Percentiles rank a stretch among this genome's conserved stretches.
phyloP scores from a whole-genome alignment of 2,797 vertebrate genomes.

The Austrolebias charrua region DNA sequence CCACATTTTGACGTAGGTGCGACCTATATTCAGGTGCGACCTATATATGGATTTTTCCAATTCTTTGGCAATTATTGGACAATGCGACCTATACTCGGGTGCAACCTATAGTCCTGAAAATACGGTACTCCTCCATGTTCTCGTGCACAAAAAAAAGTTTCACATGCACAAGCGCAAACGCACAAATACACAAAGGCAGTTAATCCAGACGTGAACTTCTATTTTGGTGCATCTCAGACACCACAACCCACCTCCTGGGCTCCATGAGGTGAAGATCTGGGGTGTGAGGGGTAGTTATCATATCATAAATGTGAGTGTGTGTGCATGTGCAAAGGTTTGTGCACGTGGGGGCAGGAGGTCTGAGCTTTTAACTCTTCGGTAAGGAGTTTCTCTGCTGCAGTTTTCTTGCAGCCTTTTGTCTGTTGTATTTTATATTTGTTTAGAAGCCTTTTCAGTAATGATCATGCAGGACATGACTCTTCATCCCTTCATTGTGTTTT shows the following conservation, averaged over 20 bases:
- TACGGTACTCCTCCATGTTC: constrained; percentile 4
- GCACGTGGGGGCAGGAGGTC: constrained; percentile 37
- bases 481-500: constrained; percentile 5
- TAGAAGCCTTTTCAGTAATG: not conserved
- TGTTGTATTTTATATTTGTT: constrained; percentile 24
- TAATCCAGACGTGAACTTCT: constrained; percentile 49
- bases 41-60: no score
- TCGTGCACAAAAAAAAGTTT: constrained; percentile 6
- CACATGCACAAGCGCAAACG: constrained; percentile 9
- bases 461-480: constrained; percentile 1
- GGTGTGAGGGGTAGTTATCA: constrained; percentile 64
- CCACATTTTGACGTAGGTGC: no score
- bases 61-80: no score
- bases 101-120: no score
- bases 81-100: no score
- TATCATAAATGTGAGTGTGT: constrained; percentile 39
- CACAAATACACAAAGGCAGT: constrained; percentile 52
- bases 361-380: constrained; percentile 52
- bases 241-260: constrained; percentile 59
- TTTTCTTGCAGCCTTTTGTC: not conserved
- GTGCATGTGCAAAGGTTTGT: constrained; percentile 17
- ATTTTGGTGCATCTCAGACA: constrained; percentile 47
- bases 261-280: constrained; percentile 60
- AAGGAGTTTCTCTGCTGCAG: constrained; percentile 42
- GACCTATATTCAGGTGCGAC: no score